Evolutionary conservation across 2,888 invertebrate species (phyloP), one percentile per base, ranked within the genome.

Genomic region (Andrena flavipes): DNA sequence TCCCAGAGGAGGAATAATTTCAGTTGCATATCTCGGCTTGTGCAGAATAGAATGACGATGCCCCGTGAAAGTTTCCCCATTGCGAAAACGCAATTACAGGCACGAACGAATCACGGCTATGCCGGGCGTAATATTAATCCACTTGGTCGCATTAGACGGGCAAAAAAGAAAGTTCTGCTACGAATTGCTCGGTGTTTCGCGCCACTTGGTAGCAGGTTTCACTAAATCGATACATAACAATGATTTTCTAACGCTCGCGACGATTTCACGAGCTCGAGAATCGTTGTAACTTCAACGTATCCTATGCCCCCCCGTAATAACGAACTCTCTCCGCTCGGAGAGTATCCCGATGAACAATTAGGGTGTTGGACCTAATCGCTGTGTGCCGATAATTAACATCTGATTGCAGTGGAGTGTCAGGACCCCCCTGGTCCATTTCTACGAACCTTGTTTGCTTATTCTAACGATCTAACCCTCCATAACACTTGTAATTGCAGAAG

Each of bases 261-360:
- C 16, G 8, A 35, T 62, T 60, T 26, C 29, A 30, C 33, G 10
- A 42, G 10, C 23, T 30, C 35, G 10, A 51, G n/a, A 20, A 48
- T 81, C 78, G 33, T 82, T 69, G 84, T 81, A 84, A 87, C 62
- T 85, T 86, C 79, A 60, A 85, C 82, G 29, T 72, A 42, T 23
- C 30, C 48, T 29, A 8, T n/a, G 42, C 51, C 29, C 51, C 29
- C 29, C 33, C 2, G 29, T 62, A 62, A 60, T 16, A 67, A 69
- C 35, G 51, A 49, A 29, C 48, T 29, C 48, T 33, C 48, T 30
- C 54, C 30, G 48, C 33, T 59, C 59, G 62, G 49, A 70, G 8
- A 20, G 16, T 64, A 13, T 13, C 71, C 68, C 35, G 42, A 76
- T 86, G 70, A 84, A 70, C 54, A 23, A 26, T 51, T 62, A 49